Conservation (phyloP, 2,113 vertebrate genomes). For the Elaphurus davidianus region DNA sequence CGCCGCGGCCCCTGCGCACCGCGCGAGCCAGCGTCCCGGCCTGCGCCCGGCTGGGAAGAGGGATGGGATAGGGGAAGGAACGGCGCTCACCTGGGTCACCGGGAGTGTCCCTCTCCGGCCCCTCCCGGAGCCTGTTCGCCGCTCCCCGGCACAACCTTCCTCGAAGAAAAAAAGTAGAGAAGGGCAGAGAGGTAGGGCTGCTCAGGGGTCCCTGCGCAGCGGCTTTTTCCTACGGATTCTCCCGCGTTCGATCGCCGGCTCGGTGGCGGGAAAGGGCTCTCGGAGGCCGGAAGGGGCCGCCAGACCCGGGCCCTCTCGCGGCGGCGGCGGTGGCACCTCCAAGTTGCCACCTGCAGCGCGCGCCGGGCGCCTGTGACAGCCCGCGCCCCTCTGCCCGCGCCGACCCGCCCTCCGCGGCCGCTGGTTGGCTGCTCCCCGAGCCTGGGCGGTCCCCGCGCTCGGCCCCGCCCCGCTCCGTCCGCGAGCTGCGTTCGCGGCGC, state of each 20-base stretch:
- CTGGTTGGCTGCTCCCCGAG: slow-evolving; percentile 46
- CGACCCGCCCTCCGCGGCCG: slow-evolving; percentile 33
- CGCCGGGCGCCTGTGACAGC: slow-evolving; percentile 52
- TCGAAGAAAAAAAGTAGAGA: slow-evolving; percentile 55
- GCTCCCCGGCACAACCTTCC: slow-evolving; percentile 31
- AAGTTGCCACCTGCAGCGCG: slow-evolving; percentile 82
- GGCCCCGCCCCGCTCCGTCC: neutral
- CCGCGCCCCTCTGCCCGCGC: slow-evolving; percentile 41
- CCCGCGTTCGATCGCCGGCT: neutral
- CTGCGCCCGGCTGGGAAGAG: neutral
- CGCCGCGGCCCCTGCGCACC: neutral
- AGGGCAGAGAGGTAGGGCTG: slow-evolving; percentile 4
- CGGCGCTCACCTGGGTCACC: slow-evolving; percentile 76
- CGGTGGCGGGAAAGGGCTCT: slow-evolving; percentile 4
- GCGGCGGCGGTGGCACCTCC: slow-evolving; percentile 38
- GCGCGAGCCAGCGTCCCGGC: neutral
- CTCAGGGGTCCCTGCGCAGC: neutral
- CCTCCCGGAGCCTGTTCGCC: neutral
- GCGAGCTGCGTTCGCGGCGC: fast-evolving
- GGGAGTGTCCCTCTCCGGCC: neutral
- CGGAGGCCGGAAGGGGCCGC: neutral
- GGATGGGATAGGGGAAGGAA: neutral
- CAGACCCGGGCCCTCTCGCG: slow-evolving; percentile 2
- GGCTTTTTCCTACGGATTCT: slow-evolving; percentile 11
- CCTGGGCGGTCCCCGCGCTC: slow-evolving; percentile 20